A percentile compares a stretch with the other conserved stretches of the same genome.
phyloP scores from a whole-genome alignment of 2,797 vertebrate species.

The Sebastes flavidus region DNA sequence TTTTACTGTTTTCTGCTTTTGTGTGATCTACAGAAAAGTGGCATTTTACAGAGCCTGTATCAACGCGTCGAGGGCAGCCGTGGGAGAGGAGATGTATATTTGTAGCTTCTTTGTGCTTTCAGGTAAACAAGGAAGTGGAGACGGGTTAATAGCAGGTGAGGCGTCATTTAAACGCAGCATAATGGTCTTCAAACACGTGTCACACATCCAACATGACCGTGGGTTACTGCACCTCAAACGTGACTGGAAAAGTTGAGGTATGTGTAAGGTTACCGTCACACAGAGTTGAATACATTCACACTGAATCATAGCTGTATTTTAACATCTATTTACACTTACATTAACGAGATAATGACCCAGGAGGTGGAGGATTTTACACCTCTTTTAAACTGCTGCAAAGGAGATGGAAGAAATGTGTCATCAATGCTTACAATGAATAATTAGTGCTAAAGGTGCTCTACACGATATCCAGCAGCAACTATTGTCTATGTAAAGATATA shows the following conservation, averaged over 20 bases:
- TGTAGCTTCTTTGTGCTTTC: conserved; percentile 19
- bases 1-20: conserved; percentile 7
- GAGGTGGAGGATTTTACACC: neutral
- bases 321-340: neutral
- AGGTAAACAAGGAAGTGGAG: conserved; percentile 31
- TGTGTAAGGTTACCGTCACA: neutral
- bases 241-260: neutral
- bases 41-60: neutral
- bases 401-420: neutral
- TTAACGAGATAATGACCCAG: neutral
- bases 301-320: neutral
- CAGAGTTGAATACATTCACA: neutral
- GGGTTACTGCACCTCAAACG: no score
- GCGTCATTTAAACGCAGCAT: neutral
- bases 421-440: neutral
- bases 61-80: neutral
- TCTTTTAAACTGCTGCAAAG: neutral
- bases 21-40: conserved; percentile 12
- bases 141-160: neutral
- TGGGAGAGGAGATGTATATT: neutral
- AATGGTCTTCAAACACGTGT: neutral
- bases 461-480: no score
- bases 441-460: neutral
- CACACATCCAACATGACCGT: neutral
- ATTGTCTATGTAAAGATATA: neutral